These are phyloP conservation scores for Anabas testudineus DNA, from an alignment of 2,797 vertebrate species.

Conservation along the genomic window DNA sequence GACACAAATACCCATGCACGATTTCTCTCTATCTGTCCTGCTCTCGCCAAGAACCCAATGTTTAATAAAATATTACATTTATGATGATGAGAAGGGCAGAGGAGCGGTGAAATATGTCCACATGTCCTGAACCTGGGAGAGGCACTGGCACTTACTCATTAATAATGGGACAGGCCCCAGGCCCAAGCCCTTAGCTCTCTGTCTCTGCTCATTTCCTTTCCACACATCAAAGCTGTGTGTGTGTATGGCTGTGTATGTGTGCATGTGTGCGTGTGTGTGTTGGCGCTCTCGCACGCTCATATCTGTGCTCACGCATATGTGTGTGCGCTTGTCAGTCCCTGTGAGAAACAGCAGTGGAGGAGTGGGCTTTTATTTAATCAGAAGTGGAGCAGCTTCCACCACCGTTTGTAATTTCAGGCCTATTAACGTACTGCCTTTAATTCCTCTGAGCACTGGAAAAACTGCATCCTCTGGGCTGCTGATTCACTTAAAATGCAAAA, in stretches of 20 bases:
- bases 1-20: constrained; percentile 49
- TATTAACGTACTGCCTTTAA: constrained; percentile 71
- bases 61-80: constrained; percentile 81
- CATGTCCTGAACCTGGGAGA: constrained; percentile 70
- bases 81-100: constrained; percentile 68
- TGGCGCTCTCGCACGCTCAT: constrained; percentile 20
- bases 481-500: constrained; percentile 62
- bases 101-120: constrained; percentile 73
- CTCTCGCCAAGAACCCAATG: constrained; percentile 46
- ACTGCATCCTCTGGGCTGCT: constrained; percentile 56
- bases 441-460: constrained; percentile 64
- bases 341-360: constrained; percentile 72
- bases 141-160: constrained; percentile 76
- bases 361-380: constrained; percentile 77
- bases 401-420: constrained; percentile 72
- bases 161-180: constrained; percentile 81
- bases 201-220: constrained; percentile 78
- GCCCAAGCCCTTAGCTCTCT: constrained; percentile 73
- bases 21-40: constrained; percentile 40
- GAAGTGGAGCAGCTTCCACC: constrained; percentile 71
- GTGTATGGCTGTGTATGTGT: constrained; percentile 6
- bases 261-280: constrained; percentile 10
- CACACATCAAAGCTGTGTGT: constrained; percentile 65
- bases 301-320: constrained; percentile 26
- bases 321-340: constrained; percentile 49